Conservation (phyloP, 2,113 vertebrate genomes). For the Xyrauchen texanus region DNA sequence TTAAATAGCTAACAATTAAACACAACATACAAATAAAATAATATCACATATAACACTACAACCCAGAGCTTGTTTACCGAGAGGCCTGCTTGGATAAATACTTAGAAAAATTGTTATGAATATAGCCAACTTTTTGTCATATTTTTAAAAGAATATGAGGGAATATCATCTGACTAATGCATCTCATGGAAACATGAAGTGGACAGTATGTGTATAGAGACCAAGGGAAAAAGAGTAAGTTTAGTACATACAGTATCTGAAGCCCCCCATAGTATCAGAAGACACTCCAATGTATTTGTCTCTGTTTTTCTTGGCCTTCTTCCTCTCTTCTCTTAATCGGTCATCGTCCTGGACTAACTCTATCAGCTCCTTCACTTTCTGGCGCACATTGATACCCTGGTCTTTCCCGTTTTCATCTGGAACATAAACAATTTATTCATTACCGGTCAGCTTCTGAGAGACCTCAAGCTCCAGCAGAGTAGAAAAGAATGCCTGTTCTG, state of each 20-base stretch:
- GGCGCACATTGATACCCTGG: slow-evolving; percentile 96
- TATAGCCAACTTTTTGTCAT: too few species aligned
- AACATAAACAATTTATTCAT: slow-evolving; percentile 25
- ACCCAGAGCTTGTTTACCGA: not conserved
- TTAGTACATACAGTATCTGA: slow-evolving; percentile 54
- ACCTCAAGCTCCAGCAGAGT: not conserved
- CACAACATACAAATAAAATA: not conserved
- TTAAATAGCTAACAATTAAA: not conserved
- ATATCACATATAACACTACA: not conserved
- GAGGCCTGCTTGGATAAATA: not conserved
- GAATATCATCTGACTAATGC: not conserved
- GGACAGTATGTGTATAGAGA: not conserved
- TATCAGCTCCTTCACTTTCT: slow-evolving; percentile 96
- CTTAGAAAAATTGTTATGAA: too few species aligned
- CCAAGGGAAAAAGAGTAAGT: not conserved
- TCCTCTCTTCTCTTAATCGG: slow-evolving; percentile 91
- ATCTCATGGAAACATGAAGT: not conserved
- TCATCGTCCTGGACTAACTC: slow-evolving; percentile 98
- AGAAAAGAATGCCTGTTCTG: slow-evolving; percentile 52
- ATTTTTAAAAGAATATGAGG: not conserved
- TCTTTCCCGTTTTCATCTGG: slow-evolving; percentile 97
- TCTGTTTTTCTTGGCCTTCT: slow-evolving; percentile 98
- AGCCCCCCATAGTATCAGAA: slow-evolving; percentile 86
- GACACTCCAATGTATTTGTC: slow-evolving; percentile 98
- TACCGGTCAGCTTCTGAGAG: not conserved